A percentile compares a stretch with the other conserved stretches of the same genome.
Conservation (phyloP, 2,888 invertebrate species). For the Lymantria monacha region DNA sequence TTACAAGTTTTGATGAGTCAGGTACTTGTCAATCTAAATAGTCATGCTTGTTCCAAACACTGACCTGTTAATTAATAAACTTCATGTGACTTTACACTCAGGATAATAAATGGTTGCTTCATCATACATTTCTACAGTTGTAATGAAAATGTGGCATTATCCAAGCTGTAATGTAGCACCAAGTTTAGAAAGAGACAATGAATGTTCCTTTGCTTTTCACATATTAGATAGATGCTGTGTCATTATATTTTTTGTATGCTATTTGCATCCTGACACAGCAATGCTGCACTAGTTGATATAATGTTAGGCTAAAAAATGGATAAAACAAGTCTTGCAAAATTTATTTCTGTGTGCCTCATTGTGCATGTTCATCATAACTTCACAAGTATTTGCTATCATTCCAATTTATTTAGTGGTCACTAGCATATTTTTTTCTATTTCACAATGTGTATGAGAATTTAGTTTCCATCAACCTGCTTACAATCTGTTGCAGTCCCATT, state of each 20-base stretch:
- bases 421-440: too few species aligned
- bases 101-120: not conserved
- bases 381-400: not conserved
- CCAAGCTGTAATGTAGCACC: not conserved
- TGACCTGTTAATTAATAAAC: not conserved
- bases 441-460: too few species aligned
- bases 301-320: not conserved
- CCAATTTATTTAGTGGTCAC: too few species aligned
- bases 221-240: conserved; percentile 4
- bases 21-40: conserved; percentile 15
- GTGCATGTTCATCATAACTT: not conserved
- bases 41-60: conserved; percentile 14
- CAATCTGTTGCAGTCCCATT: too few species aligned
- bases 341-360: not conserved
- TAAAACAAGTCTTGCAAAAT: not conserved
- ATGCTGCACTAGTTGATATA: not conserved
- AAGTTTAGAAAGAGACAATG: not conserved
- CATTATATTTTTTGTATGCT: not conserved
- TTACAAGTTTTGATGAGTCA: conserved; percentile 5
- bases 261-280: not conserved
- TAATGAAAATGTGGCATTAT: not conserved
- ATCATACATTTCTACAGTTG: not conserved
- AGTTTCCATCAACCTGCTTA: too few species aligned
- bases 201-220: conserved; percentile 3
- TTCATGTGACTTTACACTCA: not conserved